Evolutionary conservation across 2,888 invertebrate genomes (phyloP).

Genomic region (Folsomia manolachei): DNA sequence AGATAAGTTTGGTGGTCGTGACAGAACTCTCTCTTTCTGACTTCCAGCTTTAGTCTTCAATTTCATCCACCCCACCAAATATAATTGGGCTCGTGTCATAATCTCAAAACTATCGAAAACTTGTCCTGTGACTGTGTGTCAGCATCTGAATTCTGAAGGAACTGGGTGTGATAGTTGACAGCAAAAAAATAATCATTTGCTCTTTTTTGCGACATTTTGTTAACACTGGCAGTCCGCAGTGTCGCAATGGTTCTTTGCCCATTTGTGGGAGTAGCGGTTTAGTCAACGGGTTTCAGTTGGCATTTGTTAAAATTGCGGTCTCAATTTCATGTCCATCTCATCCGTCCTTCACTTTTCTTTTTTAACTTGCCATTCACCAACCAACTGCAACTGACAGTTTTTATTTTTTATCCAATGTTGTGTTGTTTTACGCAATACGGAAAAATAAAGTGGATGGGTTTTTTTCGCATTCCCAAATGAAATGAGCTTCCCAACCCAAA

Average conservation of each 20-base stretch:
- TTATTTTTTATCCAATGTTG: neutral
- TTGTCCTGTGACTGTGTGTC: neutral
- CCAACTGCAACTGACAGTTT: constrained; percentile 5
- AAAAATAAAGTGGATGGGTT: no score
- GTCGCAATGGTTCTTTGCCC: neutral
- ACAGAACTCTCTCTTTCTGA: neutral
- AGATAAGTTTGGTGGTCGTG: constrained; percentile 1
- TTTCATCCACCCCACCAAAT: neutral
- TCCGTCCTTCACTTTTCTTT: no score
- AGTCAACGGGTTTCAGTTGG: no score
- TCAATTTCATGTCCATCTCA: neutral
- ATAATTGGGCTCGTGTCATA: constrained; percentile 4
- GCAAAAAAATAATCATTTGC: constrained; percentile 6
- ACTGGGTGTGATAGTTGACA: constrained; percentile 1
- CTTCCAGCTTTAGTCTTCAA: neutral
- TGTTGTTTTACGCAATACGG: neutral
- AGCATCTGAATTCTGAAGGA: neutral
- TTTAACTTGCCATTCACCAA: neutral
- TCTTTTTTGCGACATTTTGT: neutral
- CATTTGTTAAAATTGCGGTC: neutral
- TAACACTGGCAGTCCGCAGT: neutral
- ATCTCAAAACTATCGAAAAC: constrained; percentile 1
- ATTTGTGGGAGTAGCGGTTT: no score
- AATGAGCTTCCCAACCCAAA: no score
- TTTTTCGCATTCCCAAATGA: no score